Evolutionary conservation across 2,797 vertebrate species (phyloP), one percentile per base, ranked within the genome.

Genomic region (Girardinus metallicus): DNA sequence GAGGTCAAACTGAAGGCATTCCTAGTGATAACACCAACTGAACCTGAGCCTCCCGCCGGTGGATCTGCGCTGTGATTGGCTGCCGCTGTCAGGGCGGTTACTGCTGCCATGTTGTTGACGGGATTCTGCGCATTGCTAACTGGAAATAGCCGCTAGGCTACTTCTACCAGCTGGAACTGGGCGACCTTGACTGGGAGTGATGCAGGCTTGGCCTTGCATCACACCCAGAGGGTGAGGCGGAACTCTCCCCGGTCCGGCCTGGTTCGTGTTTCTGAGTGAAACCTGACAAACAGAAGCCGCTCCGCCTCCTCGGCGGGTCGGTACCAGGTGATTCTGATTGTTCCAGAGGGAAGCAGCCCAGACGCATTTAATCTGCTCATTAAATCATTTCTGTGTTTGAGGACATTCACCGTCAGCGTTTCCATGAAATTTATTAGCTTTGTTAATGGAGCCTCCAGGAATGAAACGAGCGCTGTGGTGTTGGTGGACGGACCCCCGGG

Each of bases 71-170:
- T 80, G 47, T 75, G 82, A 84, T 81, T 87, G 84, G 80, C 73
- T 62, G 53, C 0, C 1, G 13, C 60, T 39, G 16, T 68, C 55
- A 55, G 11, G 31, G 18, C 41, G 18, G 73, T 49, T 83, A 68
- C 81, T 80, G 79, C 80, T 78, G 77, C 15, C 39, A 53, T 23
- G 74, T 21, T 60, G 55, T 74, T 47, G 57, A 29, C 36, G 0
- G 36, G 80, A 41, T 70, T 72, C 57, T 13, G 46, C 53, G 53
- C 77, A 80, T 87, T 64, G 66, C 73, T 51, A 34, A 76, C 70
- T 77, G 78, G 75, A 80, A 87, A 85, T 86, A 88, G 83, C 53
- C 0, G 0, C 1, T 12, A 26, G 47, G 55, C 74, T 73, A 57
- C 83, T 78, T 66, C 5, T 43, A 82, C 46, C 73, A 11, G 75